Evolutionary conservation across 2,113 vertebrate genomes (phyloP).

Genomic region (Ascaphus truei): DNA sequence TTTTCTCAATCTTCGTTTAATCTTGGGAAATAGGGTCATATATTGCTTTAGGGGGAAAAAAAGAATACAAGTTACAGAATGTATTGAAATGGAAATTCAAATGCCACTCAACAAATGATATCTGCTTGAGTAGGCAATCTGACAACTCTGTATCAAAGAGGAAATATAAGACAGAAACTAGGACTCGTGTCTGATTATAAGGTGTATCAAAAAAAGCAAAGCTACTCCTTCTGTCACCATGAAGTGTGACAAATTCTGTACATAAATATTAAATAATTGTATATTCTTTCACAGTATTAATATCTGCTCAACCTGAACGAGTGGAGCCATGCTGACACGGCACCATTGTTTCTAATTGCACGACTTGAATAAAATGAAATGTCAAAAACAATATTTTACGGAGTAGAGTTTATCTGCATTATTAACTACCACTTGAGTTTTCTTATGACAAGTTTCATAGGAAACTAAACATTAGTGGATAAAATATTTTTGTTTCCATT

Average conservation of each 20-base stretch:
- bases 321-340: slow-evolving; percentile 1
- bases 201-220: background rate
- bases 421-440: too few species aligned
- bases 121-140: background rate
- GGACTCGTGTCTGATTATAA: background rate
- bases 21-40: background rate
- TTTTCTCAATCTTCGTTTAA: background rate
- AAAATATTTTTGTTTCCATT: too few species aligned
- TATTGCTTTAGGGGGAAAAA: background rate
- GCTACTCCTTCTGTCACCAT: background rate
- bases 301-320: too few species aligned
- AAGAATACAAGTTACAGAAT: background rate
- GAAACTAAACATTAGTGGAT: too few species aligned
- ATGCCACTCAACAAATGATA: background rate
- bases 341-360: slow-evolving; percentile 14
- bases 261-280: background rate
- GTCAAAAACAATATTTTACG: background rate
- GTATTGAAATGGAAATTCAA: background rate
- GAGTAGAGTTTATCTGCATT: slow-evolving; percentile 1
- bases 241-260: background rate
- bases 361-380: too few species aligned
- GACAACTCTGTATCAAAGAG: background rate
- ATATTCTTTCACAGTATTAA: background rate
- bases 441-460: too few species aligned
- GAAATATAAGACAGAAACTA: background rate